Percentiles rank a stretch among this genome's conserved stretches.
These are phyloP conservation scores for Pseudorhombus dupliciocellatus DNA, from an alignment of 2,113 vertebrate genomes.

Conservation along the genomic window DNA sequence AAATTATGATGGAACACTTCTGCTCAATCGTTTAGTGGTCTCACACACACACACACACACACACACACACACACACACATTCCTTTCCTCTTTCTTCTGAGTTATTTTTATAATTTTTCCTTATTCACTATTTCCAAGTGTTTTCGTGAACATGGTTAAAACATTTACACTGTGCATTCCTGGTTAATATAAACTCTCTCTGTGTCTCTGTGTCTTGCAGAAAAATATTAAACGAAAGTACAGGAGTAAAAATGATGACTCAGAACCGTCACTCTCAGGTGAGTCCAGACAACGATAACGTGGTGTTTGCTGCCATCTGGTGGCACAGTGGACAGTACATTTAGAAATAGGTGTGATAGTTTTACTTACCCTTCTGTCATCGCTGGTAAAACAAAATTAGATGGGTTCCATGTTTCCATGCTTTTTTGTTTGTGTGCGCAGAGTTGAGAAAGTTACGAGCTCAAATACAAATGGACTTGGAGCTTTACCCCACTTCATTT, in stretches of 20 bases:
- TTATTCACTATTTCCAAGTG: slow-evolving; percentile 36
- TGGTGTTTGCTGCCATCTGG: slow-evolving; percentile 60
- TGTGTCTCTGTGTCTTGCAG: slow-evolving; percentile 34
- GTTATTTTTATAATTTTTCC: slow-evolving; percentile 58
- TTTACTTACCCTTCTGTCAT: not conserved
- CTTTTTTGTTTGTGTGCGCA: slow-evolving; percentile 27
- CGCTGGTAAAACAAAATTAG: too few species aligned
- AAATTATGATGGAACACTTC: slow-evolving; percentile 66
- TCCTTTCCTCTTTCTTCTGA: slow-evolving; percentile 34
- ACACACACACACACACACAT: slow-evolving; percentile 34
- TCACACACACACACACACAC: slow-evolving; percentile 6
- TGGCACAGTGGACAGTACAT: slow-evolving; percentile 14
- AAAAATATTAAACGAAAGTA: slow-evolving; percentile 45
- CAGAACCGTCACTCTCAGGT: slow-evolving; percentile 67
- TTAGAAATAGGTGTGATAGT: not conserved
- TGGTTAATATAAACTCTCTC: not conserved
- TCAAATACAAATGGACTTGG: slow-evolving; percentile 62
- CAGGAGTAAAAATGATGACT: not conserved
- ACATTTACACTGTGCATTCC: slow-evolving; percentile 7
- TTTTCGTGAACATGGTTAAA: slow-evolving; percentile 24
- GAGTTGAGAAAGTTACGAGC: slow-evolving; percentile 70
- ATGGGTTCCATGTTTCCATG: not conserved
- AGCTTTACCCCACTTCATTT: slow-evolving; percentile 36
- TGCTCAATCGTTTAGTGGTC: slow-evolving; percentile 68
- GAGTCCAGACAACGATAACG: not conserved